A percentile compares a stretch with the other conserved stretches of the same genome.
phyloP scores from a whole-genome alignment of 23 tunicate genomes.

The Phallusia fumigata region DNA sequence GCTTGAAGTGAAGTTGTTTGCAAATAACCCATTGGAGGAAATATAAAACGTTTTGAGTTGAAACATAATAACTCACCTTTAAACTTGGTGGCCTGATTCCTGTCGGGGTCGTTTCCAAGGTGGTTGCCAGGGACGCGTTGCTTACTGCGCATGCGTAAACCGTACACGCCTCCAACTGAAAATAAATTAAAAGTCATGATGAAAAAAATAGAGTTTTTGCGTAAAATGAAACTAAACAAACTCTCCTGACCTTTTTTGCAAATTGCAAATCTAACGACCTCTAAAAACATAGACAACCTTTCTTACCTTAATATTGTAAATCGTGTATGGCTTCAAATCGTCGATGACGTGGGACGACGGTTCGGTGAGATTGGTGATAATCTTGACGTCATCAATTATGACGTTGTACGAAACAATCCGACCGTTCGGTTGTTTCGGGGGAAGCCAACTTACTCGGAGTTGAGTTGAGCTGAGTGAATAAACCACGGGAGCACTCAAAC shows the following conservation, averaged over 20 bases:
- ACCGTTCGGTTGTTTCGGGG: conserved; percentile 85
- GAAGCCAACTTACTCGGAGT: conserved; percentile 79
- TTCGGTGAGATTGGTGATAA: conserved; percentile 40
- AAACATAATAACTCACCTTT: too few species aligned
- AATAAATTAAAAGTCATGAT: too few species aligned
- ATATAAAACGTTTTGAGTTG: too few species aligned
- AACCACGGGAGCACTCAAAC: conserved; percentile 62
- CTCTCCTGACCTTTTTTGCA: too few species aligned
- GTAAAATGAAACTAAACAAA: too few species aligned
- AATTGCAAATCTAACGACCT: too few species aligned
- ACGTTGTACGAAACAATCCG: conserved; percentile 55
- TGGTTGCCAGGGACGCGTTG: conserved; percentile 64
- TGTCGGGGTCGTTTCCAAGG: conserved; percentile 75
- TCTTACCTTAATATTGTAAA: conserved; percentile 55
- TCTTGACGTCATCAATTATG: conserved; percentile 50
- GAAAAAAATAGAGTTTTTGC: too few species aligned
- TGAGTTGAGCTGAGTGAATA: conserved; percentile 63
- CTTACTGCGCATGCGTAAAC: conserved; percentile 82
- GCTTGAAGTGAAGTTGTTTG: too few species aligned
- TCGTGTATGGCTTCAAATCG: conserved; percentile 66
- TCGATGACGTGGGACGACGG: conserved; percentile 64
- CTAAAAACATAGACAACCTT: neutral
- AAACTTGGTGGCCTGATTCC: conserved; percentile 43
- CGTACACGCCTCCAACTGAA: conserved; percentile 81
- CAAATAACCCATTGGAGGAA: too few species aligned